Base-by-base conservation (phyloP, 2,797 vertebrate genomes). In the Mormyrops boulengeri region DNA sequence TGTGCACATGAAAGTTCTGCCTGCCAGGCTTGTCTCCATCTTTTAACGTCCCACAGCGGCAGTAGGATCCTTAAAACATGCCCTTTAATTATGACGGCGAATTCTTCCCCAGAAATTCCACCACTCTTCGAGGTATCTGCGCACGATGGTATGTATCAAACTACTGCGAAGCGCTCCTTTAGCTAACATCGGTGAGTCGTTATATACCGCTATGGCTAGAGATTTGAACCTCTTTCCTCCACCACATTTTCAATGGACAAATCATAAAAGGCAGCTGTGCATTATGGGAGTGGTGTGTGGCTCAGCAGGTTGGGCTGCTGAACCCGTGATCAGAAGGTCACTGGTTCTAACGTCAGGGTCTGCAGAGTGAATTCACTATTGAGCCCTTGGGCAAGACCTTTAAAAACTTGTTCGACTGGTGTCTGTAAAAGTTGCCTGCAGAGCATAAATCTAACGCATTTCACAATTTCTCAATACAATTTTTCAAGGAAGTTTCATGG, bases 1-100 rank as follows among this genome's bases (percentile, higher is more conserved):
- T 80, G 73, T n/a, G 73, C 41, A 80, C 73, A 80, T 80, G 73
- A 80, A 80, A 80, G 73, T 80, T 80, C 73, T 80, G 73, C 73
- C 73, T 80, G 73, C 38, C 41, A 80, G 73, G 73, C 34, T 41
- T 80, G 34, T 80, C 73, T 19, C 73, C 73, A 80, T 80, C 73
- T 80, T 80, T 80, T 47, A 80, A 44, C 73, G 30, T 44, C 19
- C 73, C 73, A 38, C 73, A 41, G 41, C 17, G 14, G 8, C 73
- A 44, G 73, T 5, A n/a, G 14, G 38, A 47, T 80, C 38, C 17
- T 80, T 80, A n/a, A 80, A 80, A 41, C 41, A n/a, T 80, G 38
- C 73, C 41, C 73, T 80, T n/a, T 47, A 41, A 80, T 41, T 80
- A 80, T 80, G 38, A 47, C 3, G 14, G 34, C 5, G 6, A 80